Evolutionary conservation across 1,140 invertebrate species (phyloP).

Genomic region (Lethrus apterus): DNA sequence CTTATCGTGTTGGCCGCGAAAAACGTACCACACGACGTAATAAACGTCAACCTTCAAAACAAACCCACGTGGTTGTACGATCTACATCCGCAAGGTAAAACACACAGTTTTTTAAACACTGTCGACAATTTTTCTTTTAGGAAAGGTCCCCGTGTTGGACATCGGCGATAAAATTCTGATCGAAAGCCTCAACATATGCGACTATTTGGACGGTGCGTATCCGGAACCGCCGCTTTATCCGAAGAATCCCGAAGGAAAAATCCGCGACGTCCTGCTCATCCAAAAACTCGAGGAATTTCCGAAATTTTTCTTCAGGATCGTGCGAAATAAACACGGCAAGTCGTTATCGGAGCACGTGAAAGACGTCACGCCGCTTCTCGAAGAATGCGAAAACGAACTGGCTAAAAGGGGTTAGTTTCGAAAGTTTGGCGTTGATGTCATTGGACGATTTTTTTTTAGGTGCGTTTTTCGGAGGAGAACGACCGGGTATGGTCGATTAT

Average conservation of each 20-base stretch:
- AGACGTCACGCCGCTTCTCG: background rate
- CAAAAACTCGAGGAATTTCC: conserved; percentile 1
- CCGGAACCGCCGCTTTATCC: conserved; percentile 10
- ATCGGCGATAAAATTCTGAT: conserved; percentile 7
- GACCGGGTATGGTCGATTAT: conserved; percentile 70
- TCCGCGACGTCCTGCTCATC: background rate
- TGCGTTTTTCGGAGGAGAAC: conserved; percentile 57
- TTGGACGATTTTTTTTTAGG: conserved; percentile 30
- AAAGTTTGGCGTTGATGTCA: background rate
- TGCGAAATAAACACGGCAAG: conserved; percentile 3
- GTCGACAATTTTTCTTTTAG: no score
- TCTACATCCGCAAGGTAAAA: conserved; percentile 11
- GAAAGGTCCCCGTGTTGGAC: conserved; percentile 10
- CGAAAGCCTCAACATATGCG: conserved; percentile 13
- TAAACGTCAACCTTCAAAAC: conserved; percentile 35
- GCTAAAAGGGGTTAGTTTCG: conserved; percentile 9
- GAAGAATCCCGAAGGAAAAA: background rate
- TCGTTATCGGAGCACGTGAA: background rate
- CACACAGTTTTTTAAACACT: no score
- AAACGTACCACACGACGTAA: conserved; percentile 73
- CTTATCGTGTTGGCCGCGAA: conserved; percentile 77
- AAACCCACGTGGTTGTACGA: conserved; percentile 14
- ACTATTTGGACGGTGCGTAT: conserved; percentile 11
- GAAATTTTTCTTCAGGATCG: background rate
- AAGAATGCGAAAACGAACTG: conserved; percentile 8